These are phyloP conservation scores for Vombatus ursinus DNA, from an alignment of 2,113 vertebrate genomes.

Conservation along the genomic window DNA sequence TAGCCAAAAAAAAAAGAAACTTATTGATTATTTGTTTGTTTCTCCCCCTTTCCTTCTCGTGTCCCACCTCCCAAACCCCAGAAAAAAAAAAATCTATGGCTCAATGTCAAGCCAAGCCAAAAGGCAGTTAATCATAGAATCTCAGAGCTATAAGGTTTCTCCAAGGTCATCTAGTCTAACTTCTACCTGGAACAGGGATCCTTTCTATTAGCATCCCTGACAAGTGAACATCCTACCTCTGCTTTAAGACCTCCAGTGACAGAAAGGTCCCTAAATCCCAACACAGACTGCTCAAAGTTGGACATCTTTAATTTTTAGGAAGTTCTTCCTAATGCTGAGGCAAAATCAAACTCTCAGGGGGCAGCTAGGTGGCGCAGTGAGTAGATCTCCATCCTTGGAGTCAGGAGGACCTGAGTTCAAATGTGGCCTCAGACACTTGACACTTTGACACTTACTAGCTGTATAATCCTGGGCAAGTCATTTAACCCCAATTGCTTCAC, in stretches of 20 bases:
- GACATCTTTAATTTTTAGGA: not conserved
- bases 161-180: not conserved
- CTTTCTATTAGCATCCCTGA: not conserved
- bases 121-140: not conserved
- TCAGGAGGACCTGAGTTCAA: too few species aligned
- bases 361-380: too few species aligned
- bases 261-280: not conserved
- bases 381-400: too few species aligned
- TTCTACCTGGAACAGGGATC: not conserved
- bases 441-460: too few species aligned
- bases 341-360: not conserved
- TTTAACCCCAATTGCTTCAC: too few species aligned
- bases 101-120: conserved; percentile 33
- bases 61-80: not conserved
- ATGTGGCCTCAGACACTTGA: too few species aligned
- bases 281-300: not conserved
- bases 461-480: too few species aligned
- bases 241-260: not conserved
- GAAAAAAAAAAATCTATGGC: conserved; percentile 10
- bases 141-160: not conserved
- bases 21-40: not conserved
- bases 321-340: not conserved
- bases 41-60: not conserved
- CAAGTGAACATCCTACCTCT: not conserved
- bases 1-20: too few species aligned